Conservation (phyloP, 2,888 invertebrate species). For the Caenorhabditis sp. region DNA sequence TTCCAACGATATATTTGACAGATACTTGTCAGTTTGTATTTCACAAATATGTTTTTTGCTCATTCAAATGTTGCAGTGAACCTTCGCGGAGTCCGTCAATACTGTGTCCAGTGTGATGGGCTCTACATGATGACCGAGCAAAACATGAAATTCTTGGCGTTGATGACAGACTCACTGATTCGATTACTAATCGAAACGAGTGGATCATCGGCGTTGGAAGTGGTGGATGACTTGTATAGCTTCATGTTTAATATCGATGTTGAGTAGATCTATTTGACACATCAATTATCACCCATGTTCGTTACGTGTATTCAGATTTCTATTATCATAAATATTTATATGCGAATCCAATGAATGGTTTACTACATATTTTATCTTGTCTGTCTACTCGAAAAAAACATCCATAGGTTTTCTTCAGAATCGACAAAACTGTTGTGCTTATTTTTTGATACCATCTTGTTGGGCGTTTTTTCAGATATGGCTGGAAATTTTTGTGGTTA, state of each 20-base stretch:
- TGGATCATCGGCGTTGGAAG: constrained; percentile 55
- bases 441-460: no score
- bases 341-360: no score
- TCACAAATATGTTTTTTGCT: no score
- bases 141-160: constrained; percentile 69
- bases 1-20: constrained; percentile 71
- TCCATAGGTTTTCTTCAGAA: no score
- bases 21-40: constrained; percentile 70
- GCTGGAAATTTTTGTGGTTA: no score
- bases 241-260: constrained; percentile 64
- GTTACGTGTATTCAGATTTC: constrained; percentile 47
- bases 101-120: constrained; percentile 72
- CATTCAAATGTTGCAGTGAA: constrained; percentile 62
- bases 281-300: neutral
- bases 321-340: neutral
- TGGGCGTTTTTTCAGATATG: no score
- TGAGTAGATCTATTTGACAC: constrained; percentile 6
- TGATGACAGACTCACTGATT: constrained; percentile 71
- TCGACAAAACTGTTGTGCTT: no score
- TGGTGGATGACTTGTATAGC: constrained; percentile 60
- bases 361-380: no score
- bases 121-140: constrained; percentile 73
- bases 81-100: constrained; percentile 71
- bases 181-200: constrained; percentile 66
- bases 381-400: no score